Conservation (phyloP, 2,113 vertebrate species). For the Rhea americana region DNA sequence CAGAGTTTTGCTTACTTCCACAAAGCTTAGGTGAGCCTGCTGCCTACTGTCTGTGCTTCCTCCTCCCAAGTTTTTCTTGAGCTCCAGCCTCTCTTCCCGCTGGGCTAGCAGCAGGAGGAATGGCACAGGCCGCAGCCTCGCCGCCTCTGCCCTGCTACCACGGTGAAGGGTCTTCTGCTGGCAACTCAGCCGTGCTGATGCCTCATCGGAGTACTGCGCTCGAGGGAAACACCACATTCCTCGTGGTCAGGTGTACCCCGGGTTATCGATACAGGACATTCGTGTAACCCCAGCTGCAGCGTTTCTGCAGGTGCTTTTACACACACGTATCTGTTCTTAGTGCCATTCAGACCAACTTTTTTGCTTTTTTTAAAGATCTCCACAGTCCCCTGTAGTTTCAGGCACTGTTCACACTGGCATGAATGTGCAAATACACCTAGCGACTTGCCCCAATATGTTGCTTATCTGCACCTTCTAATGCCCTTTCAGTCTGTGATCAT, state of each 20-base stretch:
- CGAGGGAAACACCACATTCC: not conserved
- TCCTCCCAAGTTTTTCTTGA: not conserved
- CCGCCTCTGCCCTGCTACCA: accelerated
- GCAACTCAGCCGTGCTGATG: not conserved
- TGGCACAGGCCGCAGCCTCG: accelerated
- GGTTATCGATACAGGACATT: not conserved
- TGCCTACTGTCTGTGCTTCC: not conserved
- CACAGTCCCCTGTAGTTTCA: too few species aligned
- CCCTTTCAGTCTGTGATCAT: not conserved
- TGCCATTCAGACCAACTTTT: too few species aligned
- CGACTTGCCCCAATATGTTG: not conserved
- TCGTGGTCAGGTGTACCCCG: not conserved
- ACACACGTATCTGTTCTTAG: too few species aligned
- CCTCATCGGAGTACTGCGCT: not conserved
- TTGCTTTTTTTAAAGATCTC: too few species aligned
- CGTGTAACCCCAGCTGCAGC: not conserved
- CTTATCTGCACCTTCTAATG: not conserved
- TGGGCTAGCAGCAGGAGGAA: not conserved
- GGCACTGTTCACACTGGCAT: too few species aligned
- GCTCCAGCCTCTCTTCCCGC: not conserved
- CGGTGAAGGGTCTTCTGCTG: not conserved
- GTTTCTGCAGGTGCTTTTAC: too few species aligned
- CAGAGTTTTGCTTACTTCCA: not conserved
- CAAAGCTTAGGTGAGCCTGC: not conserved
- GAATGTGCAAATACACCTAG: too few species aligned